Percentiles rank a stretch among this genome's conserved stretches.
Evolutionary conservation across 2,797 vertebrate species (phyloP).

Genomic region (Darevskia nairensis): DNA sequence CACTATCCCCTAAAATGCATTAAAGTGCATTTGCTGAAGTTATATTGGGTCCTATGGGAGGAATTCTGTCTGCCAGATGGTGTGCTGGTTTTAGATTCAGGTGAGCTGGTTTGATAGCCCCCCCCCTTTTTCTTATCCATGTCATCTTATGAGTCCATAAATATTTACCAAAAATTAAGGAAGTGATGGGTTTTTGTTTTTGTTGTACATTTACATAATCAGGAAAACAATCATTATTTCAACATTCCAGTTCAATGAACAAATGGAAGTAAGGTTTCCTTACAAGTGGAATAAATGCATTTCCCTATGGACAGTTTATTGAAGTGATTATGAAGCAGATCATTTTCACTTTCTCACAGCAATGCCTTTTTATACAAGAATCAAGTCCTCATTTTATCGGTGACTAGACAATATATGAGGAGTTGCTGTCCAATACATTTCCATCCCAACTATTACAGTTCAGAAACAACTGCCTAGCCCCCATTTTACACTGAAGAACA

Average conservation of each 20-base stretch:
- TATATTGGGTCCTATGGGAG: background rate
- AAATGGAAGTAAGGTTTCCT: conserved; percentile 15
- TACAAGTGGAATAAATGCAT: background rate
- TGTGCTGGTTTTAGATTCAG: accelerated
- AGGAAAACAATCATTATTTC: conserved; percentile 15
- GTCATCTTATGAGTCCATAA: background rate
- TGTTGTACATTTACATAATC: conserved; percentile 2
- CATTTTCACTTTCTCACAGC: background rate
- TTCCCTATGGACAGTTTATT: background rate
- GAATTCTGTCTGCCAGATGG: background rate
- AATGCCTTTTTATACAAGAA: background rate
- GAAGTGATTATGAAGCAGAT: conserved; percentile 1
- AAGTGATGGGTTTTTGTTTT: background rate
- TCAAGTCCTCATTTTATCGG: background rate
- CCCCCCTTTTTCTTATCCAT: background rate
- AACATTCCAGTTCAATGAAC: conserved; percentile 32
- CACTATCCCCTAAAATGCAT: background rate
- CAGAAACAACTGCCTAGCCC: no score
- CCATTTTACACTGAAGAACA: background rate
- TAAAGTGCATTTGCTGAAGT: conserved; percentile 26
- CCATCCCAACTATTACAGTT: background rate
- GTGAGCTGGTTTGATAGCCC: background rate
- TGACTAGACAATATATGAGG: background rate
- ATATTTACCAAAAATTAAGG: conserved; percentile 9
- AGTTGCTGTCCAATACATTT: background rate